These are phyloP conservation scores for Linnaemya tessellans DNA, from an alignment of 2,888 invertebrate species.

Conservation along the genomic window DNA sequence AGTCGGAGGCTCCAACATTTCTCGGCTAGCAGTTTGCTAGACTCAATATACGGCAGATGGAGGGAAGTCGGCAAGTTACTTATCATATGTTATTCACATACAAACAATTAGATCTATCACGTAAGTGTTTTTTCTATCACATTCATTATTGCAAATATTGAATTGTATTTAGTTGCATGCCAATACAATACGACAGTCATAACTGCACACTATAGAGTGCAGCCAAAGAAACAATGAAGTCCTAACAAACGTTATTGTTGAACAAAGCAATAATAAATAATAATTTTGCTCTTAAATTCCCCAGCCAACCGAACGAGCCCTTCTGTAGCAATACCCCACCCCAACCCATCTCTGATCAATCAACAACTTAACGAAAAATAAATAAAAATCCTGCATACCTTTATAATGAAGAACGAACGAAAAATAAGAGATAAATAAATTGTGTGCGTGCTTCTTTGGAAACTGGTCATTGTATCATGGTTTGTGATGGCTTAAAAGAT, in stretches of 20 bases:
- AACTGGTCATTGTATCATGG: slow-evolving; percentile 63
- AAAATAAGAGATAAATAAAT: slow-evolving; percentile 56
- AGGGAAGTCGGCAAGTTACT: too few species aligned
- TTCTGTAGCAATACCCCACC: not conserved
- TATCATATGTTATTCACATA: too few species aligned
- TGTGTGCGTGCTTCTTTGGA: slow-evolving; percentile 62
- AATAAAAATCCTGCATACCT: slow-evolving; percentile 25
- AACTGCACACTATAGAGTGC: not conserved
- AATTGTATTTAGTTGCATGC: too few species aligned
- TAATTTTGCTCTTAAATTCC: slow-evolving; percentile 39
- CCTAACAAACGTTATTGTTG: not conserved
- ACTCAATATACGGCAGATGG: too few species aligned
- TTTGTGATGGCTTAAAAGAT: slow-evolving; percentile 53
- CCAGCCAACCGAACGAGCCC: not conserved
- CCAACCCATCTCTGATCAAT: too few species aligned
- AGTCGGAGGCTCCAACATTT: too few species aligned
- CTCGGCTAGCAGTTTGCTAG: too few species aligned
- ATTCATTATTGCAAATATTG: too few species aligned
- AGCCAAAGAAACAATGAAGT: not conserved
- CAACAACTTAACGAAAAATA: not conserved
- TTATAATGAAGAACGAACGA: slow-evolving; percentile 36
- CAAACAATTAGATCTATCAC: too few species aligned
- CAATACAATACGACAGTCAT: not conserved
- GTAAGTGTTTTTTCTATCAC: too few species aligned
- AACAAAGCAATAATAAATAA: slow-evolving; percentile 53